These are phyloP conservation scores for Cyphotilapia sp. DNA, from an alignment of 2,113 vertebrate species.

Conservation along the genomic window DNA sequence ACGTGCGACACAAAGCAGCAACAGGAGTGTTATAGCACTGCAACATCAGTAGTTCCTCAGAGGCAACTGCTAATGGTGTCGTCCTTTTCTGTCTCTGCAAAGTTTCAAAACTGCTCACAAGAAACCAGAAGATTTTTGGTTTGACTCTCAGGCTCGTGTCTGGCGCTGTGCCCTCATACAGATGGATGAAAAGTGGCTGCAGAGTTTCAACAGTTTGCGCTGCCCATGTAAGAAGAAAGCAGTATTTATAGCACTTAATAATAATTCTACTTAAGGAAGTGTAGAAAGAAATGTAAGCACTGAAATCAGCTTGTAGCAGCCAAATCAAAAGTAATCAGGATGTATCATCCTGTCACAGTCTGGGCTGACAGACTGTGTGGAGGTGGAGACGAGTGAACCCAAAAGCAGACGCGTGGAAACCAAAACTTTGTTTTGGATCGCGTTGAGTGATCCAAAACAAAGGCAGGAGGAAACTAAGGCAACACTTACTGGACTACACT, in stretches of 20 bases:
- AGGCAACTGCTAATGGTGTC: background rate
- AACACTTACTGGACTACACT: background rate
- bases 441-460: background rate
- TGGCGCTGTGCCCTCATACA: background rate
- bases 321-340: background rate
- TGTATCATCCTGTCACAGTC: background rate
- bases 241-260: background rate
- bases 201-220: background rate
- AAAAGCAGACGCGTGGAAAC: background rate
- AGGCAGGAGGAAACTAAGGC: background rate
- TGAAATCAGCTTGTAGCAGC: background rate
- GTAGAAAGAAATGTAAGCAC: background rate
- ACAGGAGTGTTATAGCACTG: background rate
- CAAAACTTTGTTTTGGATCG: background rate
- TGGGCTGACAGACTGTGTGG: background rate
- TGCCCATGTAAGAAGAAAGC: rapidly evolving
- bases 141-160: background rate
- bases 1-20: background rate
- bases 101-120: background rate
- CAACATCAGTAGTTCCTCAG: background rate
- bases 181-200: background rate
- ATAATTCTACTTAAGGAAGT: background rate
- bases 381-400: background rate
- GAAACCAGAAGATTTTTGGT: background rate
- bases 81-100: background rate